Evolutionary conservation across 2,113 vertebrate genomes (phyloP).

Genomic region (Esox niger): DNA sequence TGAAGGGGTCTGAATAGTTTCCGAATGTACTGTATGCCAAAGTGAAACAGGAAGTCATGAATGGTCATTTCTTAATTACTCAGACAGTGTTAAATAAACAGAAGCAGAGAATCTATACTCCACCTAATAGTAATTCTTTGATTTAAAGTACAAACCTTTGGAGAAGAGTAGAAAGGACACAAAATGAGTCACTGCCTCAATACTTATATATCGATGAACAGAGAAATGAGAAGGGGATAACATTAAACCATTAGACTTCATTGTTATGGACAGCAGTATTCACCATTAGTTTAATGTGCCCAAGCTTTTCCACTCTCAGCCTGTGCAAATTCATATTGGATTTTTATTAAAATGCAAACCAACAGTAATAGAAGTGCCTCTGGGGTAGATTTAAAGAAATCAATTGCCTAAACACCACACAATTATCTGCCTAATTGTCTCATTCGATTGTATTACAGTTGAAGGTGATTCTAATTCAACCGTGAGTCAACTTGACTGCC

Average conservation of each 20-base stretch:
- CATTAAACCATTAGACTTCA: slow-evolving; percentile 1
- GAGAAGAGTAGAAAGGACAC: no score
- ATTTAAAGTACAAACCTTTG: no score
- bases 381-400: slow-evolving; percentile 68
- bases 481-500: slow-evolving; percentile 52
- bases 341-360: slow-evolving; percentile 72
- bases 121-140: no score
- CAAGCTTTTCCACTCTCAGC: slow-evolving; percentile 54
- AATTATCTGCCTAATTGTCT: slow-evolving; percentile 65
- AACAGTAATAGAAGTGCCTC: slow-evolving; percentile 66
- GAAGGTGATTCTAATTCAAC: slow-evolving; percentile 57
- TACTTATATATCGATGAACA: no score
- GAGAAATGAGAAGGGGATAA: neutral
- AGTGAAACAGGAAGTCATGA: no score
- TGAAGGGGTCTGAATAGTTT: no score
- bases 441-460: slow-evolving; percentile 53
- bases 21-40: no score
- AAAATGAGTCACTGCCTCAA: no score
- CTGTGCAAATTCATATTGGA: slow-evolving; percentile 69
- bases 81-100: no score
- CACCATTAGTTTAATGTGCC: slow-evolving; percentile 64
- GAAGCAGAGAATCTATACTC: no score
- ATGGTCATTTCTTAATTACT: no score
- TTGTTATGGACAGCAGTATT: slow-evolving; percentile 44
- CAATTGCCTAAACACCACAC: slow-evolving; percentile 71